These are phyloP conservation scores for Anarrhichthys ocellatus DNA, from an alignment of 2,113 vertebrate genomes.

Conservation along the genomic window DNA sequence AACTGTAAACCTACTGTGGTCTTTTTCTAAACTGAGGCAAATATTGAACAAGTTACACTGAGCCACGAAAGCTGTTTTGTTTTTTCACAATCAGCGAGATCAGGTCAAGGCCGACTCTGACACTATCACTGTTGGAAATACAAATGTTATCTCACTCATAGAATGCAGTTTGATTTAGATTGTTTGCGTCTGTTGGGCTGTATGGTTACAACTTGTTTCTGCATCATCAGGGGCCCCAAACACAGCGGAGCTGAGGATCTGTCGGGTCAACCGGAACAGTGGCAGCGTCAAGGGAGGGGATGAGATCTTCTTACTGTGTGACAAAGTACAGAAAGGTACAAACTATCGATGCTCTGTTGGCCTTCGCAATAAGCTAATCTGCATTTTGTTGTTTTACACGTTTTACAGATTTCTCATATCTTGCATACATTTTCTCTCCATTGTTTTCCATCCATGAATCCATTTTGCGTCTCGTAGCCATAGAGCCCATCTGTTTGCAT, in stretches of 20 bases:
- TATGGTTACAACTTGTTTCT: constrained; percentile 23
- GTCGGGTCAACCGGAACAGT: constrained; percentile 97
- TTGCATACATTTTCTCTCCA: constrained; percentile 25
- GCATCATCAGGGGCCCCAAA: constrained; percentile 92
- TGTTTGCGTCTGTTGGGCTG: background rate
- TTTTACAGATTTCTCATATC: background rate
- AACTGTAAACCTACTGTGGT: constrained; percentile 23
- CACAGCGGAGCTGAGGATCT: constrained; percentile 96
- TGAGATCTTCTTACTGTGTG: constrained; percentile 97
- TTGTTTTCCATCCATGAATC: constrained; percentile 19
- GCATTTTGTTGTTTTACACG: background rate
- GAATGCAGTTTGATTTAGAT: background rate
- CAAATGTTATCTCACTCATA: background rate
- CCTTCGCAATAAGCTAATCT: background rate
- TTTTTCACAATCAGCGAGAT: background rate
- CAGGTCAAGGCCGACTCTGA: background rate
- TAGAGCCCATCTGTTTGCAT: constrained; percentile 22
- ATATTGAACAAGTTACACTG: background rate
- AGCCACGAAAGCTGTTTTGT: background rate
- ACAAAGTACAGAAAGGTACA: constrained; percentile 99
- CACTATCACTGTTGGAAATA: background rate
- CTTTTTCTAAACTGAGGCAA: constrained; percentile 24
- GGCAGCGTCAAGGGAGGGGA: constrained; percentile 96
- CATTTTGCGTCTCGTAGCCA: constrained; percentile 21
- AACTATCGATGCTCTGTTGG: background rate